Conservation (phyloP, 2,797 vertebrate genomes). For the Alcedo atthis region DNA sequence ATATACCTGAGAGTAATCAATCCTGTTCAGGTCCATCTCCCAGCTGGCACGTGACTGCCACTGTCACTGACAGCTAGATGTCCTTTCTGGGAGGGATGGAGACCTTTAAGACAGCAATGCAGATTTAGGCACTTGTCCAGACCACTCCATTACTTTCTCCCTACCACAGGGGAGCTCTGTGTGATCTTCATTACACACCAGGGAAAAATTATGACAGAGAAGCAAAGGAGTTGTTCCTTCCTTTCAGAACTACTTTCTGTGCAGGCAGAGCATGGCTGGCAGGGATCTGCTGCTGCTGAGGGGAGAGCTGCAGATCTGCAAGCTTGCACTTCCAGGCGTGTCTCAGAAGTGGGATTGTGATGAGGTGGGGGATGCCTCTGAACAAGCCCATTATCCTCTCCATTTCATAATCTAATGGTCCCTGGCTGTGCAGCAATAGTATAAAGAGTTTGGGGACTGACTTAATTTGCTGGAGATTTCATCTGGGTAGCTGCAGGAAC, state of each 20-base stretch:
- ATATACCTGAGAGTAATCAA: not conserved
- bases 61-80: not conserved
- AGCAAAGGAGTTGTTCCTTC: not conserved
- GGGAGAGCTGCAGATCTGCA: not conserved
- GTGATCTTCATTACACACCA: rapidly evolving
- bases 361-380: not conserved
- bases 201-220: not conserved
- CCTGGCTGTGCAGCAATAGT: not conserved
- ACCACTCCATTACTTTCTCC: not conserved
- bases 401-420: slow-evolving; percentile 5
- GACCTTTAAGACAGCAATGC: not conserved
- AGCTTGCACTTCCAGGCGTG: not conserved
- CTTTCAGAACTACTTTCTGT: not conserved
- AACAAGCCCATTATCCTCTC: not conserved
- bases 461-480: slow-evolving; percentile 29
- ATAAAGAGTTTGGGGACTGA: not conserved
- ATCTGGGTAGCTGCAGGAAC: not conserved
- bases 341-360: not conserved
- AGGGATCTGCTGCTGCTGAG: rapidly evolving
- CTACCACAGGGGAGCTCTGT: not conserved
- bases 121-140: not conserved
- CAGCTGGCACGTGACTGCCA: not conserved
- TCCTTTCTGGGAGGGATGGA: rapidly evolving
- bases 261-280: not conserved
- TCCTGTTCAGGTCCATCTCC: not conserved